Evolutionary conservation across 2,888 invertebrate genomes (phyloP), one percentile per base, ranked within the genome.

Genomic region (Stenodema calcarata): DNA sequence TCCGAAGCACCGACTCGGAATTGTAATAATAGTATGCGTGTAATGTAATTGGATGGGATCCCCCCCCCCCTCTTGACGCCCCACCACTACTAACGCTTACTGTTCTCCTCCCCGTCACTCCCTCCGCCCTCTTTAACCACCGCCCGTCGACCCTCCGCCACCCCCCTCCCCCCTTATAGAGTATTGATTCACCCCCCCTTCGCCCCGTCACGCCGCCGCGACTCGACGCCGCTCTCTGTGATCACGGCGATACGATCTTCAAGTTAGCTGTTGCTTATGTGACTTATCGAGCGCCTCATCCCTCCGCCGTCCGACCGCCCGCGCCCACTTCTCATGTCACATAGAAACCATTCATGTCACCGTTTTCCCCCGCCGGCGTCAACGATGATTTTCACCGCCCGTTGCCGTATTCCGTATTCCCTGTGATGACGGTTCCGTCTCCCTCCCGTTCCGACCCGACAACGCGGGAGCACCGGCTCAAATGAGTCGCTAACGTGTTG

Each of bases 181-280:
- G 78, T 78, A 78, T 78, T 78, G 78, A 78, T 78, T 78, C 44
- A 18, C 78, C 27, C 78, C 78, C 23, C 9, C 50, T 0, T 0
- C 62, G 23, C 9, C 23, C 54, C 23, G 4, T 23, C 23, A 0
- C 62, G 23, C 23, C 23, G 23, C 23, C 62, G 62, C 62, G 62
- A 62, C 62, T 62, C 62, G 62, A 62, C 62, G 62, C 62, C 62
- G 62, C 62, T 62, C 62, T 18, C 62, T 62, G 62, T 62, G 62
- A 62, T 62, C 62, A 62, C 62, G 62, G 44, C 42, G 78, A 78
- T 78, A 78, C 78, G 78, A 78, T 78, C 78, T 78, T 42, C 78
- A 78, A 78, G 78, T 78, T 78, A 78, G 78, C 78, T 78, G 78
- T 78, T 78, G 78, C 78, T 78, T 78, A 78, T 44, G 78, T 78